These are phyloP conservation scores for Oenanthe melanoleuca DNA, from an alignment of 2,113 vertebrate genomes.

Conservation along the genomic window DNA sequence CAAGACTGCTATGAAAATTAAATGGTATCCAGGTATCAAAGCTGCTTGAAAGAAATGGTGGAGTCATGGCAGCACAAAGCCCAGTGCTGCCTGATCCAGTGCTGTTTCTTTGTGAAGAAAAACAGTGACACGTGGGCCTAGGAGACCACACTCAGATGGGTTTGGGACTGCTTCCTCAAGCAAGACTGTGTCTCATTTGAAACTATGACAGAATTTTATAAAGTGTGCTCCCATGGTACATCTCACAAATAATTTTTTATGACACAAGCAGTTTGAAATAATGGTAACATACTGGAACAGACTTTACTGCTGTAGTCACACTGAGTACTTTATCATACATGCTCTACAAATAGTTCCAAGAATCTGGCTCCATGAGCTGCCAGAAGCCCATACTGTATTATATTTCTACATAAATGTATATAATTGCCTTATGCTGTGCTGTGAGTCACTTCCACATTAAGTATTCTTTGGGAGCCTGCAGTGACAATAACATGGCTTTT, in stretches of 20 bases:
- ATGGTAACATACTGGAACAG: slow-evolving; percentile 3
- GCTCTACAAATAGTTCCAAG: slow-evolving; percentile 58
- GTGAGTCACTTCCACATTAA: slow-evolving; percentile 51
- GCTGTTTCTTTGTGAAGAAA: background rate
- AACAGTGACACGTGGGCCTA: background rate
- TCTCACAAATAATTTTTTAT: background rate
- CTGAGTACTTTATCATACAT: background rate
- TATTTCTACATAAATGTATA: slow-evolving; percentile 36
- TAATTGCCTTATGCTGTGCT: slow-evolving; percentile 48
- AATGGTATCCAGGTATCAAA: background rate
- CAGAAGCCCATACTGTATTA: slow-evolving; percentile 10
- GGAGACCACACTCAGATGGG: background rate
- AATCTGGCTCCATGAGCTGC: slow-evolving; percentile 32
- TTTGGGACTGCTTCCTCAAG: background rate
- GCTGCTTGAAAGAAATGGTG: background rate
- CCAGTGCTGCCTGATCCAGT: background rate
- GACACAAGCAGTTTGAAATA: slow-evolving; percentile 4
- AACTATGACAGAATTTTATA: background rate
- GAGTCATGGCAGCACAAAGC: background rate
- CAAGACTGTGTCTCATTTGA: background rate
- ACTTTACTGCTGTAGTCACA: slow-evolving; percentile 17
- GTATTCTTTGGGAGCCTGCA: slow-evolving; percentile 28
- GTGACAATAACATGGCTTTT: slow-evolving; percentile 9
- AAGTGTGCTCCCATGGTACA: background rate
- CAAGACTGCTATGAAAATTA: background rate